Conservation (phyloP, 2,797 vertebrate species). For the Emydoidea blandingii region DNA sequence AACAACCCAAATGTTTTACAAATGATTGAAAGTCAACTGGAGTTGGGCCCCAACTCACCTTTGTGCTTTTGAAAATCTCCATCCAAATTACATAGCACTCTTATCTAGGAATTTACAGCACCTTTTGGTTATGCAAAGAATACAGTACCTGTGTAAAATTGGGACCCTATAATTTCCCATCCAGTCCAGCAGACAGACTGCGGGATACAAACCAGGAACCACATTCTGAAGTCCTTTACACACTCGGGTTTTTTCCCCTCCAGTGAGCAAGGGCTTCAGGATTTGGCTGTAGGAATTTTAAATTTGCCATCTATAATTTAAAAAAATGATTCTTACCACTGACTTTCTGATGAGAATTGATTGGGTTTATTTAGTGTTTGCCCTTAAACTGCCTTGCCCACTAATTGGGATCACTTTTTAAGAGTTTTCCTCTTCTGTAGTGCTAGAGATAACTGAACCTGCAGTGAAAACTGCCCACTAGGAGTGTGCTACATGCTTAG, state of each 20-base stretch:
- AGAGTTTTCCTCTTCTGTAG: rapidly evolving
- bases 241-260: background rate
- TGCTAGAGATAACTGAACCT: background rate
- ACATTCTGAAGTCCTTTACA: rapidly evolving
- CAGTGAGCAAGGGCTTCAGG: background rate
- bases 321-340: background rate
- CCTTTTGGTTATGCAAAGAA: background rate
- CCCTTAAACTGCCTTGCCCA: rapidly evolving
- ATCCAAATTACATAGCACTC: background rate
- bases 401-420: background rate
- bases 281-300: background rate
- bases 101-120: background rate
- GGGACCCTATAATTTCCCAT: background rate
- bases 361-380: background rate
- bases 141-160: background rate
- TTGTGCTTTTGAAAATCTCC: background rate
- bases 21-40: rapidly evolving
- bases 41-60: rapidly evolving
- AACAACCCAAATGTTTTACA: rapidly evolving
- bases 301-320: rapidly evolving
- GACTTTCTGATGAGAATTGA: background rate
- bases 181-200: background rate
- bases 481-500: rapidly evolving
- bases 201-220: background rate
- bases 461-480: rapidly evolving